Evolutionary conservation across 2,113 vertebrate genomes (phyloP), one percentile per base, ranked within the genome.

Genomic region (Bufo gargarizans): DNA sequence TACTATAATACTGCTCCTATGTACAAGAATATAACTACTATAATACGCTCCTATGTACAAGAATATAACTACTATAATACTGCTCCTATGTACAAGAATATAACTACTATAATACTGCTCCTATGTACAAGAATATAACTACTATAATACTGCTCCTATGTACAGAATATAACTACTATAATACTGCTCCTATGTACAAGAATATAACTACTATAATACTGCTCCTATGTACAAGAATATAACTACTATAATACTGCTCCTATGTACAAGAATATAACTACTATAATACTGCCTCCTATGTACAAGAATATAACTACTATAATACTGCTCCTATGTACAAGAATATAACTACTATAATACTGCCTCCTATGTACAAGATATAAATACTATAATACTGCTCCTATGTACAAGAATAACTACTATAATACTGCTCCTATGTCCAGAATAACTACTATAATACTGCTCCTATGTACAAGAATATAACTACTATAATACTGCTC

Each of bases 151-250:
- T 33, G 33, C 33, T 33, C 33, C 33, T 33, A 33, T 33, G 33
- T 33, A 33, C 6, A 58, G 56, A 58, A 58, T 58, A 65, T 65
- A 65, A 65, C 61, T 65, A 65, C 20, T 65, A 65, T n/a, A 65
- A 65, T 65, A 65, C 61, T 65, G 61, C 61, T 16, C 61, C 61
- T 65, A 65, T 65, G 7, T 65, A 65, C 19, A 65, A n/a, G 61
- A 65, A 65, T 20, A 65, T 65, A 65, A 65, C 61, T 65, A 65
- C 61, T 65, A 65, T 65, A 65, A 65, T 65, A 65, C 61, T 65
- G 61, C 61, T 8, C 19, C 17, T 65, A 65, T 65, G 19, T n/a
- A 65, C 61, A 65, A 65, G 61, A 65, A 65, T 65, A 65, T 65
- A 65, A 65, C 61, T 65, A 65, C 19, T 65, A 65, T 65, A 65